Percentiles rank a stretch among this genome's conserved stretches.
phyloP scores from a whole-genome alignment of 1,140 invertebrate species.

The Contarinia nasturtii region DNA sequence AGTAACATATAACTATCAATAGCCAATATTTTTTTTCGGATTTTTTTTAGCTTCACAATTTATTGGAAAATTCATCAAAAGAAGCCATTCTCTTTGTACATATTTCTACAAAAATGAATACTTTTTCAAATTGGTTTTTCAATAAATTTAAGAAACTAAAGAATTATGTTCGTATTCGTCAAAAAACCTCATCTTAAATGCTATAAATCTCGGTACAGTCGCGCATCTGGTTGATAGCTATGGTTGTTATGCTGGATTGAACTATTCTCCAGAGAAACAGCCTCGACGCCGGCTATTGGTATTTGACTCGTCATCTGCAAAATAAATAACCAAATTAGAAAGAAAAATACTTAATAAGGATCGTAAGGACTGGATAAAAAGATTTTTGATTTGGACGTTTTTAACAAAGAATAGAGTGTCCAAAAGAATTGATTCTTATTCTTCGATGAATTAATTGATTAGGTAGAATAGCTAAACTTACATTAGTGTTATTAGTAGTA shows the following conservation, averaged over 20 bases:
- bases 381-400: neutral
- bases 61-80: too few species aligned
- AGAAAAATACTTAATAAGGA: neutral
- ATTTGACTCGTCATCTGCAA: neutral
- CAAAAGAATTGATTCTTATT: neutral
- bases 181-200: too few species aligned
- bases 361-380: neutral
- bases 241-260: neutral
- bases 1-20: too few species aligned
- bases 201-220: neutral
- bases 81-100: too few species aligned
- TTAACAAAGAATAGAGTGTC: neutral
- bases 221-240: neutral
- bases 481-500: neutral
- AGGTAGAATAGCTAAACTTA: neutral
- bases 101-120: too few species aligned
- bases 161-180: too few species aligned
- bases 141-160: too few species aligned
- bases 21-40: too few species aligned
- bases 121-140: too few species aligned
- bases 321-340: neutral
- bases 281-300: neutral
- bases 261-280: neutral
- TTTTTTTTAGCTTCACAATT: too few species aligned
- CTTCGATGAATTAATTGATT: neutral